phyloP scores from a whole-genome alignment of 2,113 vertebrate genomes.

The Lonchura striata region DNA sequence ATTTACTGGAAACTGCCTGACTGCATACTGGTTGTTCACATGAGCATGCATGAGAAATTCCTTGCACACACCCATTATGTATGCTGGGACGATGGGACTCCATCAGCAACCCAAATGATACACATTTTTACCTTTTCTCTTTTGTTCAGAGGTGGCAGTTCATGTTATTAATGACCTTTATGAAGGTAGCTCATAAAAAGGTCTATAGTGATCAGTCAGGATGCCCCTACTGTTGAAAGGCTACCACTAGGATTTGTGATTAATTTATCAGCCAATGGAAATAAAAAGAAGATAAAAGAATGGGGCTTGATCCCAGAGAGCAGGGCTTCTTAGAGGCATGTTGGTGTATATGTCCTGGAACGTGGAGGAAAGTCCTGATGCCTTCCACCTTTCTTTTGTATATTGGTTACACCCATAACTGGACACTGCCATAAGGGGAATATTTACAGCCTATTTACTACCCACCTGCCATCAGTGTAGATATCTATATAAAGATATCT shows the following conservation, averaged over 20 bases:
- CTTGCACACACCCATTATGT: background rate
- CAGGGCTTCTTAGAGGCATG: background rate
- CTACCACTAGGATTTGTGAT: background rate
- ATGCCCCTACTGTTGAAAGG: background rate
- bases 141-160: background rate
- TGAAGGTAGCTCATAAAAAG: background rate
- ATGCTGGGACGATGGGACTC: background rate
- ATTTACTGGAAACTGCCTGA: background rate
- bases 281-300: background rate
- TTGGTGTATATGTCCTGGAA: rapidly evolving
- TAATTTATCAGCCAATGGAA: background rate
- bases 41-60: background rate
- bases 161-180: background rate
- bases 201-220: background rate
- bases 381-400: background rate
- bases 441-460: background rate
- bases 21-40: background rate
- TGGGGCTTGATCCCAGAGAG: background rate
- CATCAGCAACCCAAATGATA: background rate
- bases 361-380: background rate
- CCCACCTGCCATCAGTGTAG: background rate
- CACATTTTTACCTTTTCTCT: background rate
- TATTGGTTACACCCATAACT: background rate
- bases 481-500: background rate
- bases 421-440: background rate